Conservation (phyloP, 2,888 invertebrate genomes). For the Julus scanicus region DNA sequence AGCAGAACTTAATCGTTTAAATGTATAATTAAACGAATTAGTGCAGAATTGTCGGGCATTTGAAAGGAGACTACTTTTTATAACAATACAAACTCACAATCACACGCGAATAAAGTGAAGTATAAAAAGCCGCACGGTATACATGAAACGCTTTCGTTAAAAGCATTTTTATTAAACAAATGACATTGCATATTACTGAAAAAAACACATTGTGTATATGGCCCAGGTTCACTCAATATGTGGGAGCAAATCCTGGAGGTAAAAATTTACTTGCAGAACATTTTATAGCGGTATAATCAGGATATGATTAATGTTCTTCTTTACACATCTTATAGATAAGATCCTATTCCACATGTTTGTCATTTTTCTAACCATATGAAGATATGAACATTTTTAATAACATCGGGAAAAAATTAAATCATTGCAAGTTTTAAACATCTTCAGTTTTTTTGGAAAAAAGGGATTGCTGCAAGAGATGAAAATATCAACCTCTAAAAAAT, state of each 20-base stretch:
- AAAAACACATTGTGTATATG: background rate
- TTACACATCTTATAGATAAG: no score
- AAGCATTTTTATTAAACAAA: slow-evolving; percentile 32
- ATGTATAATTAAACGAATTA: slow-evolving; percentile 47
- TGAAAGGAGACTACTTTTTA: slow-evolving; percentile 22
- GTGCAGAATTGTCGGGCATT: slow-evolving; percentile 16
- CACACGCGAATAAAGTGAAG: background rate
- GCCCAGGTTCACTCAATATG: background rate
- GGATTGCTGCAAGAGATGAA: background rate
- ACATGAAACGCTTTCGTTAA: background rate
- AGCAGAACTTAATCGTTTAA: slow-evolving; percentile 31
- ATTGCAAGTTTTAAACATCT: no score
- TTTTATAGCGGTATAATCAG: no score
- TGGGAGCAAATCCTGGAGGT: background rate
- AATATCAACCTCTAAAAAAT: background rate
- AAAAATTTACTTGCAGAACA: background rate
- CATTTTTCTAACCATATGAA: no score
- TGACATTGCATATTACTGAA: background rate
- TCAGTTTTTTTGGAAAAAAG: background rate
- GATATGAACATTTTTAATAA: no score
- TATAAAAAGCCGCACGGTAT: background rate
- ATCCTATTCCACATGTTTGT: no score
- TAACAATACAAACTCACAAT: background rate
- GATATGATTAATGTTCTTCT: no score
- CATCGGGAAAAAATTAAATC: no score